Evolutionary conservation across 2,113 vertebrate species (phyloP), one percentile per base, ranked within the genome.

Genomic region (Rattus rattus): DNA sequence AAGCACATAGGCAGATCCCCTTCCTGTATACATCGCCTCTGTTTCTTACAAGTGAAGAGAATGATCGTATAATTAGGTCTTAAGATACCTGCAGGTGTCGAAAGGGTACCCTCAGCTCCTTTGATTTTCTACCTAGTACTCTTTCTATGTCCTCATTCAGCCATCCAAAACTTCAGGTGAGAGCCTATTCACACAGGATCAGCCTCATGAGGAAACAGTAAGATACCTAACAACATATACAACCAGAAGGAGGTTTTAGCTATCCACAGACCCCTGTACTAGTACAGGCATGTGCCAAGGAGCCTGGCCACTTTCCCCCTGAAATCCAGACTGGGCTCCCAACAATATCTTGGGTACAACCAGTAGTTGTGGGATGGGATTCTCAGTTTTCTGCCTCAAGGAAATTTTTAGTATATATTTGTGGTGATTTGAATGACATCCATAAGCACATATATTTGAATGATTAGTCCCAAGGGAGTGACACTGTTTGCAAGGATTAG

Each of bases 261-360:
- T 1, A 0, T 2, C 26, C 10, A 22, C 6, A 1, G 1, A 10
- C 8, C 39, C 61, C 61, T 61, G 10, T 47, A 36, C 22, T 6
- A n/a, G 72, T 22, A 81, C 22, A 47, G 26, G 56, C 3, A n/a
- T 43, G 36, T 47, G 30, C 47, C 16, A 65, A 3, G 10, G 19
- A 49, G 19, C n/a, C 72, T 6, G 5, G 49, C 2, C 56, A 33
- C 20, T 33, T 24, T 63, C 17, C 5, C 67, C 30, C 92, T 43
- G 69, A 79, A 75, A 36, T 63, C 33, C 1, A 39, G 61, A 49
- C n/a, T 2, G 43, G 0, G 3, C 11, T 39, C n/a, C 59, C 26
- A 13, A 5, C 26, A 13, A 5, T 0, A 5, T 30, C 28, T 75
- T 33, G 1, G 26, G 7, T 47, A 6, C 4, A 20, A 59, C 3